These are phyloP conservation scores for Myotis brandtii DNA, from an alignment of 2,113 vertebrate species.

Conservation along the genomic window DNA sequence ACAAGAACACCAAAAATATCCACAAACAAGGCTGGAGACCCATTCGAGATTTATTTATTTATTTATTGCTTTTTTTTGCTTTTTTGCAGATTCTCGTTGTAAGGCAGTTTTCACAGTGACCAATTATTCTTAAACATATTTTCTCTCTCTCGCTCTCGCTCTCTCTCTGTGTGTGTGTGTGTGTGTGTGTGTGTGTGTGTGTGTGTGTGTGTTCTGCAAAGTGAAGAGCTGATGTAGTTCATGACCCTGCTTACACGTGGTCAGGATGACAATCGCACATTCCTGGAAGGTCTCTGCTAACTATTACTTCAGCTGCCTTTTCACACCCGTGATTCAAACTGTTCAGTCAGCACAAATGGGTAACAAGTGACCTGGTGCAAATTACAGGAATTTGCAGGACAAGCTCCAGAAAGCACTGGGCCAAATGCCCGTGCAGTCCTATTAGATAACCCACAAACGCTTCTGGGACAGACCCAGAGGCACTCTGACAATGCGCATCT, in stretches of 20 bases:
- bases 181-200: not conserved
- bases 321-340: slow-evolving; percentile 52
- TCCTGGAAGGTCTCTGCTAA: slow-evolving; percentile 68
- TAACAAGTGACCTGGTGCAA: slow-evolving; percentile 76
- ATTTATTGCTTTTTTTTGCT: not conserved
- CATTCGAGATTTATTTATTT: not conserved
- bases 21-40: slow-evolving; percentile 39
- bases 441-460: slow-evolving; percentile 66
- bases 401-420: slow-evolving; percentile 77
- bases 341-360: slow-evolving; percentile 78
- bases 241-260: slow-evolving; percentile 31
- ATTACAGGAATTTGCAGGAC: slow-evolving; percentile 75
- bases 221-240: slow-evolving; percentile 40
- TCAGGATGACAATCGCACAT: slow-evolving; percentile 43
- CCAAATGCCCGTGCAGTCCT: slow-evolving; percentile 54
- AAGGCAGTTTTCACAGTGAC: slow-evolving; percentile 57
- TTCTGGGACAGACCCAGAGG: slow-evolving; percentile 54
- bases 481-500: not conserved
- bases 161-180: not conserved
- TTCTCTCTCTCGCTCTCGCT: no score
- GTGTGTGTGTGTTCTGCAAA: not conserved
- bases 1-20: slow-evolving; percentile 32
- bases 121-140: slow-evolving; percentile 47
- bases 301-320: slow-evolving; percentile 57
- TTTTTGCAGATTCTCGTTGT: slow-evolving; percentile 24